Conservation (phyloP, 2,888 invertebrate genomes). For the Pandemis corylana region DNA sequence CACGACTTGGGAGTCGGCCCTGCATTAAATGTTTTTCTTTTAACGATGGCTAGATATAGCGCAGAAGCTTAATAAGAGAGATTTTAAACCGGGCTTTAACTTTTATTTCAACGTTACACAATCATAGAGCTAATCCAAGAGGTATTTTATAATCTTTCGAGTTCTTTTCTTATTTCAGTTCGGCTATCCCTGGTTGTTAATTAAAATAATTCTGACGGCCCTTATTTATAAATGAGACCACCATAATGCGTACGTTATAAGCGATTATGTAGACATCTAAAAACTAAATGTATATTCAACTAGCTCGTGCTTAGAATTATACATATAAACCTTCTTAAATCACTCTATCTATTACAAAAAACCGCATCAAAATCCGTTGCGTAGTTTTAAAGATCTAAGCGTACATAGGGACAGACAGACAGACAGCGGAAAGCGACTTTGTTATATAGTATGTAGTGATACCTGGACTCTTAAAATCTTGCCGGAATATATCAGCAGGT, state of each 20-base stretch:
- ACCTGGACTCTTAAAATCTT: too few relatives aligned
- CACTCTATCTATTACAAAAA: too few relatives aligned
- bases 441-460: too few relatives aligned
- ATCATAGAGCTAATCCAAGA: constrained; percentile 10
- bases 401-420: too few relatives aligned
- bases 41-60: constrained; percentile 14
- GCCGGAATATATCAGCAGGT: too few relatives aligned
- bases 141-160: constrained; percentile 43
- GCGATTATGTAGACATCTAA: too few relatives aligned
- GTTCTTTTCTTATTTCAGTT: constrained; percentile 46
- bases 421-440: too few relatives aligned
- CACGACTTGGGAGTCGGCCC: neutral
- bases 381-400: too few relatives aligned
- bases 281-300: too few relatives aligned
- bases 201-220: constrained; percentile 37
- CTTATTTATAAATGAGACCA: neutral
- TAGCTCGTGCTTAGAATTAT: too few relatives aligned
- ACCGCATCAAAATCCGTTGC: too few relatives aligned
- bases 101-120: constrained; percentile 23
- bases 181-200: constrained; percentile 47
- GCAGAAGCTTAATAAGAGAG: constrained; percentile 18
- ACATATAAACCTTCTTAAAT: too few relatives aligned
- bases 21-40: constrained; percentile 7
- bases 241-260: neutral
- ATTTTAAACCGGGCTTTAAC: constrained; percentile 24